phyloP scores from a whole-genome alignment of 2,797 vertebrate species.

The Sebastiscus tertius region DNA sequence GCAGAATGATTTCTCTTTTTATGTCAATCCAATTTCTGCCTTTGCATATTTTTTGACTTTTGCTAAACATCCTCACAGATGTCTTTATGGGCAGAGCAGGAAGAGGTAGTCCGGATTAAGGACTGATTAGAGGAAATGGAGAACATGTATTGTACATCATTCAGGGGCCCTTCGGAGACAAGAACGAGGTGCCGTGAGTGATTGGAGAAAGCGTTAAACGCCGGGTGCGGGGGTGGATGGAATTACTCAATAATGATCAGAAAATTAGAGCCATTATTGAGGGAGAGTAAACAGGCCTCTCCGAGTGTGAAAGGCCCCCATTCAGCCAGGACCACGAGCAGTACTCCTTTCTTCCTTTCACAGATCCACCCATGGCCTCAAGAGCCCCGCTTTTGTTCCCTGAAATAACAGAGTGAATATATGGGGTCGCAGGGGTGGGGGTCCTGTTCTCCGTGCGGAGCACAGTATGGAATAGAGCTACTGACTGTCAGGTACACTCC shows the following conservation, averaged over 20 bases:
- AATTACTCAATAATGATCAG: slow-evolving; percentile 87
- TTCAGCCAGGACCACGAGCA: slow-evolving; percentile 82
- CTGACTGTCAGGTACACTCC: slow-evolving; percentile 33
- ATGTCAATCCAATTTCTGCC: neutral
- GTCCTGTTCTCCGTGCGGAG: slow-evolving; percentile 44
- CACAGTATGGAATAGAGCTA: slow-evolving; percentile 40
- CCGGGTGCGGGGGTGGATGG: slow-evolving; percentile 75
- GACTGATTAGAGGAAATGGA: slow-evolving; percentile 17
- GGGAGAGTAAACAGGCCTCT: slow-evolving; percentile 87
- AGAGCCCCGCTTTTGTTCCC: slow-evolving; percentile 82
- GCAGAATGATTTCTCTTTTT: neutral
- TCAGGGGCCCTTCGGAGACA: slow-evolving; percentile 21
- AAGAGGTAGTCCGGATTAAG: neutral
- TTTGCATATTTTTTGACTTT: neutral
- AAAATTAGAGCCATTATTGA: slow-evolving; percentile 87
- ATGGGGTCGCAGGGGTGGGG: slow-evolving; percentile 51
- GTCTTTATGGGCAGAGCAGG: slow-evolving; percentile 20
- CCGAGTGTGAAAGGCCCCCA: slow-evolving; percentile 83
- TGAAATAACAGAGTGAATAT: slow-evolving; percentile 79
- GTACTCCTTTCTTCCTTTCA: slow-evolving; percentile 80
- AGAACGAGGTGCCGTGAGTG: slow-evolving; percentile 57
- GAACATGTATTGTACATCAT: slow-evolving; percentile 33
- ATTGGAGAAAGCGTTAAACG: slow-evolving; percentile 68
- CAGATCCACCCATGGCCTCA: slow-evolving; percentile 80
- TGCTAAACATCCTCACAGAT: neutral